phyloP scores from a whole-genome alignment of 2,113 vertebrate species.

The Silurus asotus region DNA sequence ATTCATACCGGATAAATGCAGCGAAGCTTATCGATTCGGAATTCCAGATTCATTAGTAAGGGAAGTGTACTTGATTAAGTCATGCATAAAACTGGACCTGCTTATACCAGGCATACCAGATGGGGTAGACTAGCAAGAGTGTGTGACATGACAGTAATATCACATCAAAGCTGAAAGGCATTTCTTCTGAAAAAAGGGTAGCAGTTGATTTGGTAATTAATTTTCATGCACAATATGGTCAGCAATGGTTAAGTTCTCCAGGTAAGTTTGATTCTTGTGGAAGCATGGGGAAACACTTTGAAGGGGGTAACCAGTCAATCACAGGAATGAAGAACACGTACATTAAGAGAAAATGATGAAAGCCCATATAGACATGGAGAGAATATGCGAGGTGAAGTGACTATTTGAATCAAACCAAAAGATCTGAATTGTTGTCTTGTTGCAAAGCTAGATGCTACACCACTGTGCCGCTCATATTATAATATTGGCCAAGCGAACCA shows the following conservation, averaged over 20 bases:
- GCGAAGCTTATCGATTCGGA: constrained; percentile 26
- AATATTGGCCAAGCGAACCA: neutral
- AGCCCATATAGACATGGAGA: neutral
- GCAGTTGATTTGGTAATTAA: neutral
- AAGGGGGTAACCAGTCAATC: no score
- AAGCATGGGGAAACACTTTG: neutral
- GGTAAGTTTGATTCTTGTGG: neutral
- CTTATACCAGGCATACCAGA: constrained; percentile 28
- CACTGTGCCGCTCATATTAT: neutral
- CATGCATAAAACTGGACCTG: constrained; percentile 35
- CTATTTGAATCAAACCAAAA: neutral
- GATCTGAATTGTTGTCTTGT: neutral
- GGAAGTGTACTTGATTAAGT: constrained; percentile 24
- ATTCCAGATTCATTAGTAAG: constrained; percentile 40
- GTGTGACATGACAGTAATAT: neutral
- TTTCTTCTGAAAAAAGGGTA: neutral
- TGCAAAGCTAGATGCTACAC: neutral
- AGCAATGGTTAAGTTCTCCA: neutral
- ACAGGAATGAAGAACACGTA: neutral
- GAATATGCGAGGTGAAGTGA: neutral
- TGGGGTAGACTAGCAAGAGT: neutral
- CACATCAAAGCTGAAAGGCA: neutral
- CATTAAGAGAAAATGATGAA: neutral
- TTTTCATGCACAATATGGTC: neutral
- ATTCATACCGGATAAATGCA: constrained; percentile 29